Percentiles rank a stretch among this genome's conserved stretches.
Conservation (phyloP, 2,797 vertebrate species). For the Onychomys leucogaster region DNA sequence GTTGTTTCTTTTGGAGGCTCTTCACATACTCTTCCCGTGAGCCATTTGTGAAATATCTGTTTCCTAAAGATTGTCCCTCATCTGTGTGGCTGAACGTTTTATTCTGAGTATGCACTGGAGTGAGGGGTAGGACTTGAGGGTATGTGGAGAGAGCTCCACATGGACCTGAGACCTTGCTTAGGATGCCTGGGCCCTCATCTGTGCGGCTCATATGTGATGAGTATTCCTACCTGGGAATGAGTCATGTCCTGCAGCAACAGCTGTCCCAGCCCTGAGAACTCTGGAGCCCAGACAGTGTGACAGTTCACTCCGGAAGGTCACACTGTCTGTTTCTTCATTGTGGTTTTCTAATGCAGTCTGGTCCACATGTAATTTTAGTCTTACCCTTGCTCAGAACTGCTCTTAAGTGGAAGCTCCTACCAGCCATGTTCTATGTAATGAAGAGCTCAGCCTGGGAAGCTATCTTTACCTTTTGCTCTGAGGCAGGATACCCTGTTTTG, state of each 20-base stretch:
- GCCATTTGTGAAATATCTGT: neutral
- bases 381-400: neutral
- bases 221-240: accelerated
- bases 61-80: neutral
- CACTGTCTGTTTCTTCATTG: neutral
- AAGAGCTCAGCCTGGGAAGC: neutral
- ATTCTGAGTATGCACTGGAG: neutral
- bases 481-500: neutral
- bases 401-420: neutral
- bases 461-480: constrained; percentile 14
- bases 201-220: accelerated
- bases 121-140: accelerated
- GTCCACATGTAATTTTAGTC: neutral
- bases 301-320: neutral
- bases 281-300: neutral
- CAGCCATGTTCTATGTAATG: neutral
- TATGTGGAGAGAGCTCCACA: accelerated
- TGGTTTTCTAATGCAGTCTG: neutral
- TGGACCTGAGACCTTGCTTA: neutral
- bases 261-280: neutral
- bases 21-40: neutral
- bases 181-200: neutral
- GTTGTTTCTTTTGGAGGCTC: neutral
- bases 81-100: neutral
- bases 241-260: accelerated